A percentile compares a stretch with the other conserved stretches of the same genome.
These are phyloP conservation scores for Perccottus glenii DNA, from an alignment of 2,113 vertebrate genomes.

Conservation along the genomic window DNA sequence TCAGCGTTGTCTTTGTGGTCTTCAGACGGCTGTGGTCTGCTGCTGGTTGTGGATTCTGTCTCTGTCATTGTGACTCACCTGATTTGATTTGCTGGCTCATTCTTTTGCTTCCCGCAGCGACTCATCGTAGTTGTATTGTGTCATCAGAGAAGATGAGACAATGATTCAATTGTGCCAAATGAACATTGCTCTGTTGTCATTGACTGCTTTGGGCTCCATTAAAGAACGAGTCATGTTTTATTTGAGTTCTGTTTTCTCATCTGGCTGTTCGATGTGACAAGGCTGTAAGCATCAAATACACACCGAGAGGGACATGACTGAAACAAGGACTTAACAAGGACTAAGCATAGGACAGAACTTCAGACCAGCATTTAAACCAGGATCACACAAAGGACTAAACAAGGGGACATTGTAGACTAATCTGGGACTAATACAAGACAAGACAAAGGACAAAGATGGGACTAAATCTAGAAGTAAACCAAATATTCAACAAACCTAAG, in stretches of 20 bases:
- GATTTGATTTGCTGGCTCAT: constrained; percentile 7
- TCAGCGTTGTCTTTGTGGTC: not conserved
- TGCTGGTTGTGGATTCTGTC: not conserved
- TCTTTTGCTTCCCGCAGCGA: not conserved
- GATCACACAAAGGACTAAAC: no score
- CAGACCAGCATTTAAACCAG: no score
- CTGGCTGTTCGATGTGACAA: constrained; percentile 4
- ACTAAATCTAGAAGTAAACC: no score
- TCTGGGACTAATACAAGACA: no score
- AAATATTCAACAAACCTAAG: no score
- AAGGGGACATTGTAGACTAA: no score
- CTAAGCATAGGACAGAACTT: no score
- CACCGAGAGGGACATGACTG: no score
- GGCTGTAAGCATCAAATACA: not conserved
- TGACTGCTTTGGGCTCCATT: not conserved
- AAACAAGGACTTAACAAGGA: no score
- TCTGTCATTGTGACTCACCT: not conserved
- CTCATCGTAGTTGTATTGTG: not conserved
- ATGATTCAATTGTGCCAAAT: not conserved
- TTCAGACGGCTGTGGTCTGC: not conserved
- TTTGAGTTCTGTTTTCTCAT: not conserved
- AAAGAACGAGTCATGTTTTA: not conserved
- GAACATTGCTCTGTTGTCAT: not conserved
- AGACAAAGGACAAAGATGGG: no score
- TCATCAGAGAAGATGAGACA: not conserved